Conservation (phyloP, 2,113 vertebrate species). For the Labrus mixtus region DNA sequence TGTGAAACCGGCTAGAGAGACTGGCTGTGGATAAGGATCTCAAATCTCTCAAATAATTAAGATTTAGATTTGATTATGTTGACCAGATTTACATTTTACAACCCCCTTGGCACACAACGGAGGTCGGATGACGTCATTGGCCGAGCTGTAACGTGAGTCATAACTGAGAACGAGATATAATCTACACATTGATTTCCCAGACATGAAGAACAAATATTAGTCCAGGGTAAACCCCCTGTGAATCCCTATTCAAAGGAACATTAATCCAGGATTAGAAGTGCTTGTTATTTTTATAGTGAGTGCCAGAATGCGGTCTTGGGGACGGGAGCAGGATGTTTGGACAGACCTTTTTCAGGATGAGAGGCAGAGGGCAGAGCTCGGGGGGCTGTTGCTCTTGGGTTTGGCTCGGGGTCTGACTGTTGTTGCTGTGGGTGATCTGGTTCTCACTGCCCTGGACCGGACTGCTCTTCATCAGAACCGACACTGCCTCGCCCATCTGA, state of each 20-base stretch:
- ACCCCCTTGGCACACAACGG: conserved; percentile 5
- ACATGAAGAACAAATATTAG: conserved; percentile 76
- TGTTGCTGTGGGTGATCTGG: conserved; percentile 55
- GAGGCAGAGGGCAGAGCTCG: conserved; percentile 85
- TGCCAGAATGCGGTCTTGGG: conserved; percentile 57
- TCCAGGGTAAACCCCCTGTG: conserved; percentile 56
- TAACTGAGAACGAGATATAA: conserved; percentile 58
- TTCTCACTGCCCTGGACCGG: conserved; percentile 66
- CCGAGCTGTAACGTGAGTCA: conserved; percentile 44
- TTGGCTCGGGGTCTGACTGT: conserved; percentile 60
- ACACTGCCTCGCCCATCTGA: conserved; percentile 87
- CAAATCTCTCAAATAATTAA: too few species aligned
- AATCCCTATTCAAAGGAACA: conserved; percentile 68
- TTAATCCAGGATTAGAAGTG: conserved; percentile 75
- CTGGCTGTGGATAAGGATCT: too few species aligned
- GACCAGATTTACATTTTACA: neutral
- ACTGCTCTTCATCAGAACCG: conserved; percentile 87
- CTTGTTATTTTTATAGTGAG: conserved; percentile 66
- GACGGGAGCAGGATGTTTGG: conserved; percentile 75
- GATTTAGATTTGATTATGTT: conserved; percentile 10
- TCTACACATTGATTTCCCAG: conserved; percentile 74
- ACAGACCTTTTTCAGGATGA: conserved; percentile 94
- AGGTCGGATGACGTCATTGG: conserved; percentile 22
- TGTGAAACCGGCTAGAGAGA: too few species aligned
- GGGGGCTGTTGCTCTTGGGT: conserved; percentile 73